These are phyloP conservation scores for Lasiurus borealis DNA, from an alignment of 2,113 vertebrate species.

Conservation along the genomic window DNA sequence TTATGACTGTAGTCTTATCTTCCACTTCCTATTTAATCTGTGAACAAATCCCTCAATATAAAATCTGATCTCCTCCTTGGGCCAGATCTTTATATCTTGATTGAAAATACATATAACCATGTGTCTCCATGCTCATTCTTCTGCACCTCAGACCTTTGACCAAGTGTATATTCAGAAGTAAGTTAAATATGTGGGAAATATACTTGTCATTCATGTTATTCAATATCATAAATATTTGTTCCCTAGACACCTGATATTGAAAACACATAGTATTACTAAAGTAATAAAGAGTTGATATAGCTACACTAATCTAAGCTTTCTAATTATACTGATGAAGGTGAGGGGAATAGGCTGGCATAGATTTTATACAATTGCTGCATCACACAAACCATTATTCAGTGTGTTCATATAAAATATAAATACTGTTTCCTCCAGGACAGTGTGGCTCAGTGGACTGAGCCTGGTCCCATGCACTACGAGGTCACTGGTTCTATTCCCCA, in stretches of 20 bases:
- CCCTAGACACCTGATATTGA: neutral
- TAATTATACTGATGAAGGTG: conserved; percentile 46
- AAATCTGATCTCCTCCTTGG: neutral
- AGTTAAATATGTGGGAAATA: neutral
- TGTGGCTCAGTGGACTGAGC: no score
- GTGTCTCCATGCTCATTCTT: neutral
- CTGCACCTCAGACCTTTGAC: neutral
- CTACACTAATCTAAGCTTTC: neutral
- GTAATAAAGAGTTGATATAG: neutral
- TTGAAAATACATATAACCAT: neutral
- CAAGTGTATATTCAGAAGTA: neutral
- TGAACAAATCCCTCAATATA: neutral
- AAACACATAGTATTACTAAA: neutral
- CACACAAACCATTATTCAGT: conserved; percentile 43
- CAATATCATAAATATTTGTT: neutral
- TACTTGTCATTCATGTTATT: neutral
- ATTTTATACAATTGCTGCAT: conserved; percentile 46
- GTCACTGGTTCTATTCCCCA: no score
- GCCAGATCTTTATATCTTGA: neutral
- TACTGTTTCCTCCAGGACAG: no score
- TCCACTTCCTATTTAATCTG: conserved; percentile 21
- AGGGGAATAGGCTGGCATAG: conserved; percentile 43
- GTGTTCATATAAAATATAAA: conserved; percentile 44
- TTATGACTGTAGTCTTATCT: neutral
- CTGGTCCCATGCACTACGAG: no score